Conservation (phyloP, 1,140 invertebrate species). For the Pachypeltis micranthus region DNA sequence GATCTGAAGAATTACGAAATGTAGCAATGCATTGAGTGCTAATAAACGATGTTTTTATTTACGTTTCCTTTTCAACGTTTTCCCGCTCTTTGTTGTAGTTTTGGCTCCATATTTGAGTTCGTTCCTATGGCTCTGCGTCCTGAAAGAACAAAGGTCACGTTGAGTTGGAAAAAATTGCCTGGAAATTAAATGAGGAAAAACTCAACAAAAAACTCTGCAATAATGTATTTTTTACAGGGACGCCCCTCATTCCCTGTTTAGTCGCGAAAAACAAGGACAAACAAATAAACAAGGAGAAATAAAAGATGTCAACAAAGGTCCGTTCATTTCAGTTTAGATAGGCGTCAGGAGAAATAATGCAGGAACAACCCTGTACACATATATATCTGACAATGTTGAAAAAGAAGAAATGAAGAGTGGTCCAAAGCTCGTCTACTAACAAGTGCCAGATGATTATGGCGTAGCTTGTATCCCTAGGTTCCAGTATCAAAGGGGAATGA, state of each 20-base stretch:
- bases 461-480: no score
- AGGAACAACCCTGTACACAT: no score
- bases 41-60: not conserved
- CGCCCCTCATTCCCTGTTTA: no score
- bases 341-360: no score
- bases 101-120: constrained; percentile 12
- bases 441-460: no score
- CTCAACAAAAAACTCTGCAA: not conserved
- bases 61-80: not conserved
- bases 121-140: constrained; percentile 17
- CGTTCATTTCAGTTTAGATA: not conserved
- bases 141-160: constrained; percentile 10
- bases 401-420: no score
- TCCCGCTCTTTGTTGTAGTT: not conserved
- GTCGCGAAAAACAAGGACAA: not conserved
- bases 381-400: no score
- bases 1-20: no score
- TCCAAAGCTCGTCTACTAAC: no score
- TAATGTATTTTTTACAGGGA: no score
- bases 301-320: not conserved
- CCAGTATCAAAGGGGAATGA: no score
- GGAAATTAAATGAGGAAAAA: not conserved
- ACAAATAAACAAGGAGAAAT: not conserved
- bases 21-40: no score
- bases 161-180: not conserved